Conservation (phyloP, 2,113 vertebrate species). For the Muntiacus muntjak region DNA sequence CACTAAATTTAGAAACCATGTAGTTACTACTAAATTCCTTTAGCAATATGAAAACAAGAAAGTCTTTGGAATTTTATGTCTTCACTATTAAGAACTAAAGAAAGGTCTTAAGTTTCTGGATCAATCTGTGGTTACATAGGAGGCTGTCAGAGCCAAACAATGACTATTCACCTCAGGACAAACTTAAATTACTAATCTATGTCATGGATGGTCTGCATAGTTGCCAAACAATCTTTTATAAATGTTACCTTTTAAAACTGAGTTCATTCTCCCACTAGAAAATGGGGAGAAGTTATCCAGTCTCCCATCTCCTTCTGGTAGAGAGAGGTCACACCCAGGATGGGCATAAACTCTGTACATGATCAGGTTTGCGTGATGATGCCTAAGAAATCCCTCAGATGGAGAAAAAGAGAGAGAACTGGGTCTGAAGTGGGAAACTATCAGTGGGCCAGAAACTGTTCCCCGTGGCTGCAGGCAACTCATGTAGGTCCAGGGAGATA, state of each 20-base stretch:
- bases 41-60: neutral
- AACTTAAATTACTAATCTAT: neutral
- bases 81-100: neutral
- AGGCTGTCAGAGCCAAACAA: neutral
- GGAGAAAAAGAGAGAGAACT: neutral
- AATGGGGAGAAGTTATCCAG: neutral
- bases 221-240: neutral
- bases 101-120: neutral
- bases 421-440: neutral
- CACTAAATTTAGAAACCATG: neutral
- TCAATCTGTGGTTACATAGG: neutral
- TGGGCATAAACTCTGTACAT: no score
- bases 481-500: neutral
- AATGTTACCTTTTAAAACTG: neutral
- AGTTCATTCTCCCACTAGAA: neutral
- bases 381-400: neutral
- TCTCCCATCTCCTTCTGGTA: neutral
- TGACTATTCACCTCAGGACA: neutral
- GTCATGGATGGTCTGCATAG: neutral
- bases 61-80: neutral
- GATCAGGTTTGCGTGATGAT: neutral
- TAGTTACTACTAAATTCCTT: neutral
- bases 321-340: neutral
- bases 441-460: neutral
- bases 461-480: fast-evolving